Evolutionary conservation across 2,113 vertebrate genomes (phyloP), one percentile per base, ranked within the genome.

Genomic region (Sebastes schlegelii): DNA sequence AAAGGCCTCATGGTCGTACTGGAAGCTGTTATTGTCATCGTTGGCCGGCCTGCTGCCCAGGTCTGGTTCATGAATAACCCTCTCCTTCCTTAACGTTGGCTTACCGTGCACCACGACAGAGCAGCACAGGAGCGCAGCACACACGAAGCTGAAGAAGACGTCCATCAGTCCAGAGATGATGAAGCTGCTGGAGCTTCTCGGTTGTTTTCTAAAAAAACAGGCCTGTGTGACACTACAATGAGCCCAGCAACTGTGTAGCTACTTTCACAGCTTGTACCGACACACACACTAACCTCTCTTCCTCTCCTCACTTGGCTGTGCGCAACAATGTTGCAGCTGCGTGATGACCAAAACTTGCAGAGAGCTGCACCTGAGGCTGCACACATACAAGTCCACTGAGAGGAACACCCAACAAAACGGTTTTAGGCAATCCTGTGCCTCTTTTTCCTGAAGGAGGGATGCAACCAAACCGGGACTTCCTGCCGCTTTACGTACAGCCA

Each of bases 1-100:
- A 92, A 99, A 99, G 93, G 97, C 97, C 96, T 98, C 98, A 84
- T 99, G 98, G 90, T 99, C 98, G 89, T 97, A 97, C 88, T 97
- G 96, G 93, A 96, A 97, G 94, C 97, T 97, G 69, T 95, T 96
- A 60, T 96, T 95, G 85, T 98, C 97, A 23, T 98, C 97, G 55
- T 96, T 94, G 48, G 92, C 85, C 83, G 90, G 90, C 84, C 91
- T 94, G 90, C 88, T 94, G 90, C 88, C 93, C 73, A 97, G 90
- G 10, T 95, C 94, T 0, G 96, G 90, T 58, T 98, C 97, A 55
- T 95, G 93, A 21, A 89, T 19, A 10, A 96, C 96, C 87, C 98
- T 92, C 70, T 99, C 98, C 86, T 97, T 98, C 78, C 97, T 95
- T 49, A 96, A 79, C 0, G 95, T 99, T 21, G 98, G 98, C 46